These are phyloP conservation scores for Drosophila affinis DNA, from an alignment of 2,888 invertebrate genomes.

Conservation along the genomic window DNA sequence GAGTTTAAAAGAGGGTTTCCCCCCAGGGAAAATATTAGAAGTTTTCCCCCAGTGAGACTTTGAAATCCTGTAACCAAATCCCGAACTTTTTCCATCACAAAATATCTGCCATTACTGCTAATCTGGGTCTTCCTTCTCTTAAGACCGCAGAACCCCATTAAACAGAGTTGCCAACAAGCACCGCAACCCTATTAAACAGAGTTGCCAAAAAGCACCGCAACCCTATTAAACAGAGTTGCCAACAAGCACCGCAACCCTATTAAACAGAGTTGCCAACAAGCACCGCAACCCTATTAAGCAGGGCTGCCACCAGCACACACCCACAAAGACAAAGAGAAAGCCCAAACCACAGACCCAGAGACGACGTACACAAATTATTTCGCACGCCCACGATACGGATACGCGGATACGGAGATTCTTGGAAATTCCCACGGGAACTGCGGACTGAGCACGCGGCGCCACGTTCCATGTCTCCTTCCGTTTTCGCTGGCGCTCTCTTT, in stretches of 20 bases:
- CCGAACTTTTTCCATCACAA: background rate
- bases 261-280: background rate
- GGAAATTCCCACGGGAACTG: conserved; percentile 72
- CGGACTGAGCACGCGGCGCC: conserved; percentile 46
- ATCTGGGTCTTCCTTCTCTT: background rate
- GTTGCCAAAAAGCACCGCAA: background rate
- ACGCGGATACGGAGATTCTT: conserved; percentile 24
- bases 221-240: background rate
- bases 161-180: background rate
- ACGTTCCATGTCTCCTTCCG: conserved; percentile 19
- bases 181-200: background rate
- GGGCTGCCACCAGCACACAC: background rate
- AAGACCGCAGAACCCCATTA: background rate
- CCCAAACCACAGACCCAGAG: conserved; percentile 11
- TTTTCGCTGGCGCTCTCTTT: conserved; percentile 15
- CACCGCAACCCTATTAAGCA: background rate
- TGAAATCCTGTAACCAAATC: background rate
- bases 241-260: background rate
- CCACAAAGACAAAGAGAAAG: background rate
- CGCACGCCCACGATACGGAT: conserved; percentile 63
- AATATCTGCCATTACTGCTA: background rate
- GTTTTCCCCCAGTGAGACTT: too few species aligned
- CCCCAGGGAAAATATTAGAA: background rate
- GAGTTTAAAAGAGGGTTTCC: background rate
- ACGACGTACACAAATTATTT: conserved; percentile 35